Evolutionary conservation across 2,888 invertebrate genomes (phyloP), one percentile per base, ranked within the genome.

Genomic region (Drosophila ezoana): DNA sequence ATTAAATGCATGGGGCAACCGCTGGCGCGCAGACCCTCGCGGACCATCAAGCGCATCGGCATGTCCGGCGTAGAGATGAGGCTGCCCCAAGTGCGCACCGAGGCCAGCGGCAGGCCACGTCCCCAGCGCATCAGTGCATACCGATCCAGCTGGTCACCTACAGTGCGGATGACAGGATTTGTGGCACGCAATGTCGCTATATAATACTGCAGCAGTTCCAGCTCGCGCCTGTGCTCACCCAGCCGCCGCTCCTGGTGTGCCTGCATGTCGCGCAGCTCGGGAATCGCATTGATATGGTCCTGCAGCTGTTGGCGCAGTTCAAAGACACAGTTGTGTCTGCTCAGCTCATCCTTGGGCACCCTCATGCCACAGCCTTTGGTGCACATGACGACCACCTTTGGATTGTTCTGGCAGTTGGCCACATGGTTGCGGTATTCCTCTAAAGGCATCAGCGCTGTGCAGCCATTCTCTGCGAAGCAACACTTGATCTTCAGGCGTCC

Each of bases 141-240:
- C 23, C 79, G 77, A 32, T 83, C 87, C 9, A 87, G 67, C 16
- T 84, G 77, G 14, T 77, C 77, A 9, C 81, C 87, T 2, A 83
- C 70, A n/a, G 58, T 77, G n/a, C 87, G 67, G 28, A 84, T 51
- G 3, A 77, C 57, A 0, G 84, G 75, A 63, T 73, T 83, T 2
- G 81, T 75, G 20, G 78, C 71, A 0, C 81, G 72, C n/a, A 81
- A 43, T 0, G 81, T 72, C 0, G 68, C 61, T 16, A 87, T 67
- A 16, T 87, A 87, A 10, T 79, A 77, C 54, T 83, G 87, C 0
- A 84, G 43, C 44, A 87, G 59, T 48, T 83, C 84, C 59, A 87
- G 47, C 49, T 83, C 83, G 2, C 87, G 79, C 0, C 75, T 57
- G 14, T 81, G 81, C 5, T 59, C 54, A 6, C 28, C 18, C 18